phyloP scores from a whole-genome alignment of 2,888 invertebrate genomes.

The Linyphia triangularis region DNA sequence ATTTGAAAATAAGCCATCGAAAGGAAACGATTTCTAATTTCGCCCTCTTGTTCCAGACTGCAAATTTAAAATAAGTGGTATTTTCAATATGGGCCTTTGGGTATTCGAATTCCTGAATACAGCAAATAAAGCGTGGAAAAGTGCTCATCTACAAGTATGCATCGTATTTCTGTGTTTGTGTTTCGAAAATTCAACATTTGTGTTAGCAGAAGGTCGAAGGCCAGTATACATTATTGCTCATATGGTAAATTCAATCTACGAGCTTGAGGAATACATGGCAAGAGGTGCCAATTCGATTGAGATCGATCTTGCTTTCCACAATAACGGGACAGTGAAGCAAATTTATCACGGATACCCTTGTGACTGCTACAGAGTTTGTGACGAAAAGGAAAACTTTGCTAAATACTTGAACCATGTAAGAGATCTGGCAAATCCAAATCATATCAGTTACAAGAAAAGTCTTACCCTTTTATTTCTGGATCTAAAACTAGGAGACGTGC shows the following conservation, averaged over 20 bases:
- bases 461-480: conserved; percentile 76
- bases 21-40: conserved; percentile 16
- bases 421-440: conserved; percentile 49
- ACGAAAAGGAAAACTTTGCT: conserved; percentile 67
- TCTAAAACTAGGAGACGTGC: conserved; percentile 74
- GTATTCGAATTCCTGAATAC: background rate
- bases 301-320: conserved; percentile 72
- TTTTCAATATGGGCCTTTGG: conserved; percentile 24
- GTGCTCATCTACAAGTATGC: background rate
- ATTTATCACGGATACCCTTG: conserved; percentile 76
- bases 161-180: conserved; percentile 16
- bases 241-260: conserved; percentile 76
- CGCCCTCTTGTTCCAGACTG: background rate
- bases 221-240: conserved; percentile 76
- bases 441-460: conserved; percentile 56
- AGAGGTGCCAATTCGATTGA: conserved; percentile 76
- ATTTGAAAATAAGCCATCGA: conserved; percentile 34
- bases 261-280: conserved; percentile 62
- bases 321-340: conserved; percentile 68
- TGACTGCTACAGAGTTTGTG: conserved; percentile 76
- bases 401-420: conserved; percentile 62
- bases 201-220: conserved; percentile 40
- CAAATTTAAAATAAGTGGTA: background rate
- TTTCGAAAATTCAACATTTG: background rate
- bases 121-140: background rate